Percentiles rank a stretch among this genome's conserved stretches.
These are phyloP conservation scores for Pteronotus mesoamericanus DNA, from an alignment of 2,797 vertebrate genomes.

Conservation along the genomic window DNA sequence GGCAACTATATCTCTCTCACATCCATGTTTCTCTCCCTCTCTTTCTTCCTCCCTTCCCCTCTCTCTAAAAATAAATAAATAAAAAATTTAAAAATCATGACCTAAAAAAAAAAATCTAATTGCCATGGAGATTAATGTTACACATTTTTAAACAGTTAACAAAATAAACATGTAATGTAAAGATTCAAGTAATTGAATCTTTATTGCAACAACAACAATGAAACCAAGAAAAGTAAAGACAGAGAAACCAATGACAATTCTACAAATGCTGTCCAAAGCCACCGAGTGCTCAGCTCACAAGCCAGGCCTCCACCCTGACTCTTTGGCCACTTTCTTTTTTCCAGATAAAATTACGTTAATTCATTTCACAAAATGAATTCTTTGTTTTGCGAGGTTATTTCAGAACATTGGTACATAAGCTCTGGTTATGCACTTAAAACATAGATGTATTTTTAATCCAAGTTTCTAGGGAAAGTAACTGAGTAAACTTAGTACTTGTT, in stretches of 20 bases:
- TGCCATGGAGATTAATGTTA: neutral
- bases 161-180: neutral
- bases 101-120: neutral
- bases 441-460: neutral
- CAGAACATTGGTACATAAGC: neutral
- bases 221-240: neutral
- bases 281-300: fast-evolving
- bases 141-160: neutral
- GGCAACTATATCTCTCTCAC: no score
- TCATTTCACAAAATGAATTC: neutral
- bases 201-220: neutral
- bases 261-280: fast-evolving
- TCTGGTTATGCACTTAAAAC: neutral
- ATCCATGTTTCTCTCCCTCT: no score
- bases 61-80: no score
- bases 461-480: neutral
- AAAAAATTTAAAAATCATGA: no score
- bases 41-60: no score
- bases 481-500: neutral
- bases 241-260: neutral
- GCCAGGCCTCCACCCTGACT: neutral
- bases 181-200: neutral
- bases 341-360: neutral
- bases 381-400: neutral
- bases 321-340: neutral